Conservation (phyloP, 2,888 invertebrate genomes). For the Rhodophaea formosa region DNA sequence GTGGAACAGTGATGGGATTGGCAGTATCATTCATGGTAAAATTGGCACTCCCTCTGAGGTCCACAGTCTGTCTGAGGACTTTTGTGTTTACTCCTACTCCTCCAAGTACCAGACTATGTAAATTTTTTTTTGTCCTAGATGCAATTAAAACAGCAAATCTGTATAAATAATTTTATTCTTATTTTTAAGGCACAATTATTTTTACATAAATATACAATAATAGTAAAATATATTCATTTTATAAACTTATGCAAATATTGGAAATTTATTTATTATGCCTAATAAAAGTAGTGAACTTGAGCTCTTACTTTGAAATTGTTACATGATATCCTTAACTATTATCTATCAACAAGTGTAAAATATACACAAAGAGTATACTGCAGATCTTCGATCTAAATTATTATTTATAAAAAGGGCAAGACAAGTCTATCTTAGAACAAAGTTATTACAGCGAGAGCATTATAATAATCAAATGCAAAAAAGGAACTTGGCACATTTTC, state of each 20-base stretch:
- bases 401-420: too few species aligned
- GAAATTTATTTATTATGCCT: constrained; percentile 7
- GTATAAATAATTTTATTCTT: constrained; percentile 19
- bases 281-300: not conserved
- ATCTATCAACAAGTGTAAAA: not conserved
- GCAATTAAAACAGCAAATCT: not conserved
- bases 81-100: too few species aligned
- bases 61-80: too few species aligned
- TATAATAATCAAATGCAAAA: not conserved
- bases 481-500: not conserved
- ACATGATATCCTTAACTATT: not conserved
- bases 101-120: too few species aligned
- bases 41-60: too few species aligned
- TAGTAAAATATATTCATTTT: constrained; percentile 8
- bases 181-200: constrained; percentile 19
- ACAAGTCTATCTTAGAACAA: not conserved
- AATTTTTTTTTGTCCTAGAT: too few species aligned
- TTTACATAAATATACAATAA: constrained; percentile 10
- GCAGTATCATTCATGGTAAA: too few species aligned
- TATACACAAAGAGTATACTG: not conserved
- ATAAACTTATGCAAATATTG: not conserved
- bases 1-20: too few species aligned
- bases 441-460: not conserved
- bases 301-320: constrained; percentile 1
- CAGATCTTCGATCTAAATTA: not conserved